phyloP scores from a whole-genome alignment of 2,888 invertebrate genomes.

The Bembecia ichneumoniformis region DNA sequence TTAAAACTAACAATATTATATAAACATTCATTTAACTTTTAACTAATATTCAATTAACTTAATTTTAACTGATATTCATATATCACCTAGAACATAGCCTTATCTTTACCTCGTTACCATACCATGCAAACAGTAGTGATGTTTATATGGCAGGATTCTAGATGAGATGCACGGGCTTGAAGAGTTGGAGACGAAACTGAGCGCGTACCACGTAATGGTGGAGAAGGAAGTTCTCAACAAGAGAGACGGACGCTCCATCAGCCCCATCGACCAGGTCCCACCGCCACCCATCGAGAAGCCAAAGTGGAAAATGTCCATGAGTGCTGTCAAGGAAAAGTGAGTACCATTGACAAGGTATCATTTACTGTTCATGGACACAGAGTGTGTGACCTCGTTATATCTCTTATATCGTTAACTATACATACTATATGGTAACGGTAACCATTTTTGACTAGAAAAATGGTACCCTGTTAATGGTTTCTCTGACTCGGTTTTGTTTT shows the following conservation, averaged over 20 bases:
- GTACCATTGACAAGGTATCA: conserved; percentile 14
- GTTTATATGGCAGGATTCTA: conserved; percentile 58
- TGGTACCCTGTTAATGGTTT: no score
- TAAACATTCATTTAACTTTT: neutral
- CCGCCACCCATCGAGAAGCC: conserved; percentile 67
- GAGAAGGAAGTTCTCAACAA: conserved; percentile 75
- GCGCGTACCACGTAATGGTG: conserved; percentile 83
- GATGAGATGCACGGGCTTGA: conserved; percentile 81
- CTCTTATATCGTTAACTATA: neutral
- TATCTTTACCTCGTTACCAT: no score
- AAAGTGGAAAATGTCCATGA: conserved; percentile 82
- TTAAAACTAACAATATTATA: no score
- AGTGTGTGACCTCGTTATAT: neutral
- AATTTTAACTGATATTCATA: neutral
- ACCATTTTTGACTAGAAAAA: neutral
- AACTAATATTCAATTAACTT: neutral
- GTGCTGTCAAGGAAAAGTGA: conserved; percentile 69
- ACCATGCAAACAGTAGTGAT: neutral
- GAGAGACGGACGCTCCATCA: conserved; percentile 55
- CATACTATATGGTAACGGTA: neutral
- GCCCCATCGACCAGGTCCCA: conserved; percentile 61
- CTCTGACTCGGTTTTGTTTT: no score
- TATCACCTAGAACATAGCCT: no score
- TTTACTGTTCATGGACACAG: no score
- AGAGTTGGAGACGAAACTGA: conserved; percentile 82